Evolutionary conservation across 1,140 invertebrate genomes (phyloP).

Genomic region (Pseudomyrmex concolor): DNA sequence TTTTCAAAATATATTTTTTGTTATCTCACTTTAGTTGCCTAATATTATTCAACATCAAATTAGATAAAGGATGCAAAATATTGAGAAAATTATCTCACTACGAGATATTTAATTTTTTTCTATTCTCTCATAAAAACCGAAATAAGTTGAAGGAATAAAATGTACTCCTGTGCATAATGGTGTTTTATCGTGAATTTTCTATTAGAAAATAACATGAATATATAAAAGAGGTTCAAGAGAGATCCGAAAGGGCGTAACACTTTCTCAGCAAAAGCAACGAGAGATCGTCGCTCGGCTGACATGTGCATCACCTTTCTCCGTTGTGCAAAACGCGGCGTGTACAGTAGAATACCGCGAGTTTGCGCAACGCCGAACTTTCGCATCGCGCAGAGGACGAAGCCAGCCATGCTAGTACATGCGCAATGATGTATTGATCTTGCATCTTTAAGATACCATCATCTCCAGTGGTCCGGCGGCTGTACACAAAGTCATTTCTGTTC

Average conservation of each 20-base stretch:
- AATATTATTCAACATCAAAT: background rate
- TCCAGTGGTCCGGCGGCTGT: conserved; percentile 81
- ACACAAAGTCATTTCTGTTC: conserved; percentile 76
- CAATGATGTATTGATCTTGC: conserved; percentile 81
- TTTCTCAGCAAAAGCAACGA: conserved; percentile 16
- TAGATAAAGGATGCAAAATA: background rate
- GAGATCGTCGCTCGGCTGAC: conserved; percentile 28
- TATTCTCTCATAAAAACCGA: background rate
- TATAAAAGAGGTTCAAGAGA: background rate
- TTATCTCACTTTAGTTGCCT: background rate
- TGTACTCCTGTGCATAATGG: background rate
- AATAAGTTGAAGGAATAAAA: background rate
- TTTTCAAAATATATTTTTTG: no score
- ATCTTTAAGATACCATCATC: conserved; percentile 72
- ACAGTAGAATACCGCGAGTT: conserved; percentile 56
- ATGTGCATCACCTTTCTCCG: conserved; percentile 58
- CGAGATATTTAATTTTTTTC: no score
- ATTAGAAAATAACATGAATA: background rate
- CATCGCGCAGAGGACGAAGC: conserved; percentile 50
- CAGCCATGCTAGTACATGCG: conserved; percentile 76
- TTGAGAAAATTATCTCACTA: background rate
- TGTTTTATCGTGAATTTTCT: background rate
- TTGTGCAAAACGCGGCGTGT: conserved; percentile 34
- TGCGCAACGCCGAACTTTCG: conserved; percentile 52
- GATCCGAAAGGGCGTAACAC: conserved; percentile 58